Base-by-base conservation (phyloP, 2,888 invertebrate genomes). In the Drosophila ustulata region DNA sequence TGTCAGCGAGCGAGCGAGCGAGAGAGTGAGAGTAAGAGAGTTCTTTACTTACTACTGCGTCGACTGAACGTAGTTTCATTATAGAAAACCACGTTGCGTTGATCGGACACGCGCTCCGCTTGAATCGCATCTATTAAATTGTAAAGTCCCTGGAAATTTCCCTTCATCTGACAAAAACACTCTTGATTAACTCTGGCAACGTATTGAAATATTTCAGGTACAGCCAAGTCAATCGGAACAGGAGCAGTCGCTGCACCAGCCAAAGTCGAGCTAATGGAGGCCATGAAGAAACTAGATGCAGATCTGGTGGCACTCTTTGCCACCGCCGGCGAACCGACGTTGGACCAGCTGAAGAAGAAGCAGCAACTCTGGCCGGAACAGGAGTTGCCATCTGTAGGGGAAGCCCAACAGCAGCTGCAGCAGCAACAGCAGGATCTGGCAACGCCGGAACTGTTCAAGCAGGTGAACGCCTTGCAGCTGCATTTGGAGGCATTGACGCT, bases 271-370 rank as follows among this genome's bases (percentile, higher is more conserved):
- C 82, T 90, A 81, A 89, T 90, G 78, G 90, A 91, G 76, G 91
- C 91, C 53, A 91, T 91, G 90, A 91, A 88, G 62, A 91, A 91
- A 80, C 67, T 91, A 51, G 90, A 91, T 74, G 91, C 90, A 13
- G 90, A 89, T 66, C 66, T 90, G 70, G 90, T 89, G 41, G 90
- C 90, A 46, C 69, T 91, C 8, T 88, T 91, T 67, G 90, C 91
- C 41, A 84, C 82, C 4, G 81, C 82, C 13, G 76, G 77, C 5
- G 86, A 85, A 39, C 81, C 81, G 3, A 45, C 63, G n/a, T 63
- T 81, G 68, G 82, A 85, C 34, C 79, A 75, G 56, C 55, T 80
- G 7, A 66, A 77, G 66, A 71, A 67, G 13, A 43, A 53, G 41
- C 78, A 76, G 45, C 65, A 73, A 30, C 49, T 80, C 9, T 75